These are phyloP conservation scores for Rhynchotus rufescens DNA, from an alignment of 2,797 vertebrate species.

Conservation along the genomic window DNA sequence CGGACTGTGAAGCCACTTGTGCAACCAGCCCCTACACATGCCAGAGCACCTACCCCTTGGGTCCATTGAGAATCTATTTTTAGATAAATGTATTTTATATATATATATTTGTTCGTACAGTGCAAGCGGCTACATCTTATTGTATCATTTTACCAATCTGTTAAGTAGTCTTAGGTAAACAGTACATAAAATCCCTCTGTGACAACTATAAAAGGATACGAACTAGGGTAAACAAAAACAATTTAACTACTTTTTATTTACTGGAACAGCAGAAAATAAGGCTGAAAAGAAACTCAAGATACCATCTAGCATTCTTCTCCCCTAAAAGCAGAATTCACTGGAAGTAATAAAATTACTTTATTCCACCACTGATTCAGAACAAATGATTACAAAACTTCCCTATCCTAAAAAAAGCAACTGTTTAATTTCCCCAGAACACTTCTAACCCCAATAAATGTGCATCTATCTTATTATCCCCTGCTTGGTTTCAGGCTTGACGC, in stretches of 20 bases:
- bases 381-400: neutral
- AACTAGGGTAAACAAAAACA: neutral
- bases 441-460: neutral
- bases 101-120: neutral
- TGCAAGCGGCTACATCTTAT: neutral
- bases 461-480: neutral
- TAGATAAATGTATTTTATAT: neutral
- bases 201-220: neutral
- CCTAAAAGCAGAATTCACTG: neutral
- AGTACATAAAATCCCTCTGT: neutral
- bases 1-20: neutral
- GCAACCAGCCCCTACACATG: accelerated
- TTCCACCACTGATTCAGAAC: neutral
- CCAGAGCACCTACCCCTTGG: neutral
- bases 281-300: neutral
- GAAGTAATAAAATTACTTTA: neutral
- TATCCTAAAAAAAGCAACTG: neutral
- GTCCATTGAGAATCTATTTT: neutral
- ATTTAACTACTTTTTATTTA: neutral
- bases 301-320: neutral
- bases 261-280: neutral
- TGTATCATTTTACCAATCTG: neutral
- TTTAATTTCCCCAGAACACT: neutral
- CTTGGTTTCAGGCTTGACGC: neutral
- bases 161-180: neutral